A percentile compares a stretch with the other conserved stretches of the same genome.
Conservation (phyloP, 2,113 vertebrate genomes). For the Hypomesus transpacificus region DNA sequence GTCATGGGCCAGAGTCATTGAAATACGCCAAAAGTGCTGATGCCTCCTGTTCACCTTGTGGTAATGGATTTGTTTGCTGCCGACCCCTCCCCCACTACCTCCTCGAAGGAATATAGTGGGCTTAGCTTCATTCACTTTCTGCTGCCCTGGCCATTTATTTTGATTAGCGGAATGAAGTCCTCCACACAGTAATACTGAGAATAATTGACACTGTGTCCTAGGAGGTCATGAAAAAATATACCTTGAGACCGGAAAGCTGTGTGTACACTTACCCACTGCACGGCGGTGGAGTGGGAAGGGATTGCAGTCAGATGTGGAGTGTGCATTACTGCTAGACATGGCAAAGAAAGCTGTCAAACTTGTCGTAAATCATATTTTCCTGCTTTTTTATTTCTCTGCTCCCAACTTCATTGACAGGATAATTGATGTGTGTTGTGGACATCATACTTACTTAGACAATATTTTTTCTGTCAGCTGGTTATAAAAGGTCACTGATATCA, state of each 20-base stretch:
- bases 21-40: slow-evolving; percentile 68
- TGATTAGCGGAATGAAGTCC: slow-evolving; percentile 76
- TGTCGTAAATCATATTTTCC: slow-evolving; percentile 61
- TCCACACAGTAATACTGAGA: slow-evolving; percentile 53
- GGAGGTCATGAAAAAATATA: slow-evolving; percentile 60
- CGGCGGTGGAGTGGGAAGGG: slow-evolving; percentile 56
- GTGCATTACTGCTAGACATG: slow-evolving; percentile 64
- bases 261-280: slow-evolving; percentile 41
- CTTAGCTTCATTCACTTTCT: slow-evolving; percentile 69
- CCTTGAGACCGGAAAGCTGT: slow-evolving; percentile 25
- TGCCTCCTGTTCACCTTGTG: slow-evolving; percentile 55
- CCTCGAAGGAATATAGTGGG: slow-evolving; percentile 62
- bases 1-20: slow-evolving; percentile 58
- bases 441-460: slow-evolving; percentile 48
- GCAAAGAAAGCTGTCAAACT: slow-evolving; percentile 58
- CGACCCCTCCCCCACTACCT: slow-evolving; percentile 23
- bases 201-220: slow-evolving; percentile 72
- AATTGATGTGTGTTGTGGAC: slow-evolving; percentile 62
- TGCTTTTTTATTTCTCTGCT: slow-evolving; percentile 8
- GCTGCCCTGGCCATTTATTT: slow-evolving; percentile 76
- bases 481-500: slow-evolving; percentile 13
- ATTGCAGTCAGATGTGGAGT: slow-evolving; percentile 46
- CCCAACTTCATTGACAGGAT: slow-evolving; percentile 53
- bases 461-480: slow-evolving; percentile 38
- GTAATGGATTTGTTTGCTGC: slow-evolving; percentile 75